Base-by-base conservation (phyloP, 1,140 invertebrate genomes). In the Psilanteris sp. region DNA sequence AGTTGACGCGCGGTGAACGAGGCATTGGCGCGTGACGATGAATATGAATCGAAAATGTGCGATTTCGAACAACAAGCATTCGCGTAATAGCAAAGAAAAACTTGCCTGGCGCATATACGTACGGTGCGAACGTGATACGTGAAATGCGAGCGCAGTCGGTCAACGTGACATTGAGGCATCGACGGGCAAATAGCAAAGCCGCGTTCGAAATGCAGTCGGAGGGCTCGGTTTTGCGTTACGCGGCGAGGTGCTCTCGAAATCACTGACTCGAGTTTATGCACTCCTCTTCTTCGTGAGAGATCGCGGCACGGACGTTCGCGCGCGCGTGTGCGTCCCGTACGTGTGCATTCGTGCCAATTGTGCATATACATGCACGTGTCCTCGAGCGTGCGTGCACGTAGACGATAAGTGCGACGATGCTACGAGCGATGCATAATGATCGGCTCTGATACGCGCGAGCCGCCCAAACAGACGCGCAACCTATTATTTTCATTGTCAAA, bases 351-450 rank as follows among this genome's bases (percentile, higher is more conserved):
- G 37, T 37, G 44, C 44, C 62, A 61, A 46, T 55, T 48, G 50
- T 68, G 48, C 32, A 62, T 62, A 61, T 70, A 62, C 36, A 61
- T 70, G 57, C 36, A 41, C 44, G 24, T 39, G 66, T 77, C 73
- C 73, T 71, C 73, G 73, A 70, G 54, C 57, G 37, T 70, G 57
- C 66, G 34, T 62, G 44, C 72, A 50, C 68, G 50, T 64, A 64
- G 62, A 62, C 34, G 10, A 68, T 59, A 61, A 55, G 34, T 57
- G 57, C 54, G 59, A 59, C 44, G n/a, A n/a, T n/a, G 37, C 5
- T 66, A 71, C 61, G 41, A 31, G 54, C 67, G 46, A 26, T 75
- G 71, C 71, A 67, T 75, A 67, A 75, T 75, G 61, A 71, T 71
- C 48, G 41, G n/a, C 54, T 46, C 36, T 66, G 64, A 70, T 64